Conservation (phyloP, 2,888 invertebrate genomes). For the Chloromyia formosa region DNA sequence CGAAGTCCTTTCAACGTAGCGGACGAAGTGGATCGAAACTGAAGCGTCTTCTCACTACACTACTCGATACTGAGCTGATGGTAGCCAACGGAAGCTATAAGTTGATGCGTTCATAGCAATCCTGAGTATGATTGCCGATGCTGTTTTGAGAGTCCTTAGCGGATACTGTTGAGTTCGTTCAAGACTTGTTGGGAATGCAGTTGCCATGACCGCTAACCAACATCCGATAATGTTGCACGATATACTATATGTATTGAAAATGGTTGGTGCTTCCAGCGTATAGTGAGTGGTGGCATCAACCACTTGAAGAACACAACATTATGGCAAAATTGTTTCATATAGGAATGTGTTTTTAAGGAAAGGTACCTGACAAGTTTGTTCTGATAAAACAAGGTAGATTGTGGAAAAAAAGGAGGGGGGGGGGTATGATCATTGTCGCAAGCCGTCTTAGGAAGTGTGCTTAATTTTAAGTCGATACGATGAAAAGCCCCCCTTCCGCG, state of each 20-base stretch:
- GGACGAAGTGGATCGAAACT: too few species aligned
- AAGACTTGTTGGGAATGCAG: slow-evolving; percentile 11
- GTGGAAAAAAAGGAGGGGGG: too few species aligned
- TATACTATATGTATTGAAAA: slow-evolving; percentile 38
- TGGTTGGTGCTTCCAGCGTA: neutral
- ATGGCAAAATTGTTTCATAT: neutral
- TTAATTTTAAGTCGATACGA: too few species aligned
- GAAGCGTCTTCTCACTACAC: too few species aligned
- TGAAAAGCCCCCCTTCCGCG: too few species aligned
- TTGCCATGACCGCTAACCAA: slow-evolving; percentile 27
- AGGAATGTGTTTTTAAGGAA: neutral
- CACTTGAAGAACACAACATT: neutral
- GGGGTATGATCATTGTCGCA: too few species aligned
- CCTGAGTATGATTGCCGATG: slow-evolving; percentile 31
- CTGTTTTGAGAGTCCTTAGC: slow-evolving; percentile 20
- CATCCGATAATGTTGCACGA: slow-evolving; percentile 9
- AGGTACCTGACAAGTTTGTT: too few species aligned
- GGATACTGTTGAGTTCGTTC: slow-evolving; percentile 20
- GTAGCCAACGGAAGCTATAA: neutral
- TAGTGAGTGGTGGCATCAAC: slow-evolving; percentile 10
- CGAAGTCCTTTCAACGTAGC: neutral
- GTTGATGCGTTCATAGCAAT: neutral
- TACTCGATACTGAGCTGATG: too few species aligned
- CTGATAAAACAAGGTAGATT: too few species aligned
- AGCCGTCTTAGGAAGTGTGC: too few species aligned